Percentiles rank a stretch among this genome's conserved stretches.
Evolutionary conservation across 2,797 vertebrate species (phyloP).

Genomic region (Numenius phaeopus): DNA sequence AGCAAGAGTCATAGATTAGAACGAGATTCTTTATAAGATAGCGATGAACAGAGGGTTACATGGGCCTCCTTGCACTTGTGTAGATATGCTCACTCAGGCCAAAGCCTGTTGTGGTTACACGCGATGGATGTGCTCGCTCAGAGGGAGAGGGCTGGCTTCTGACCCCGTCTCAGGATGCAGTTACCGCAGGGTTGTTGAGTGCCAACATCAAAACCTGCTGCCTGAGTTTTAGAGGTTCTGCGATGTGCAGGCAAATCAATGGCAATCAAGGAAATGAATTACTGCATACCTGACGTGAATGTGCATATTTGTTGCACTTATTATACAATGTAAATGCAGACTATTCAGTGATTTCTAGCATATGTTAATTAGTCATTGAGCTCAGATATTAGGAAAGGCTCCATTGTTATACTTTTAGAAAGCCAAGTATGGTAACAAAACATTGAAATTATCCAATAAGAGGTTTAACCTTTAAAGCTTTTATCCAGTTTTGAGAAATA

Average conservation of each 20-base stretch:
- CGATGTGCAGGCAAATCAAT: not conserved
- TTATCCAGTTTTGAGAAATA: not conserved
- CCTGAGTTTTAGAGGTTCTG: not conserved
- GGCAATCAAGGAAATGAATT: not conserved
- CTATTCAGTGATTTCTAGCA: not conserved
- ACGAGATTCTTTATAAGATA: not conserved
- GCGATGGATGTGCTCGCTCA: not conserved
- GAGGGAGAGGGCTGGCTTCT: not conserved
- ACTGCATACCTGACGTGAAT: not conserved
- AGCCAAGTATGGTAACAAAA: not conserved
- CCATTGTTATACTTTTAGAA: not conserved
- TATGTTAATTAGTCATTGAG: not conserved
- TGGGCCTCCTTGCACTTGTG: not conserved
- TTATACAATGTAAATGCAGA: not conserved
- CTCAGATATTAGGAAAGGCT: not conserved
- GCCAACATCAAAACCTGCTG: not conserved
- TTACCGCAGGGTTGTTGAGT: not conserved
- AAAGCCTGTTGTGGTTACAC: not conserved
- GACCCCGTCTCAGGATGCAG: not conserved
- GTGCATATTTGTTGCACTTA: not conserved
- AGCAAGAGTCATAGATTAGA: not conserved
- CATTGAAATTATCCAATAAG: not conserved
- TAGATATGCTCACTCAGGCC: not conserved
- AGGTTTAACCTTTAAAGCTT: not conserved
- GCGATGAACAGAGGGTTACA: not conserved